A percentile compares a stretch with the other conserved stretches of the same genome.
phyloP scores from a whole-genome alignment of 2,797 vertebrate genomes.

The Silurus lanzhouensis region DNA sequence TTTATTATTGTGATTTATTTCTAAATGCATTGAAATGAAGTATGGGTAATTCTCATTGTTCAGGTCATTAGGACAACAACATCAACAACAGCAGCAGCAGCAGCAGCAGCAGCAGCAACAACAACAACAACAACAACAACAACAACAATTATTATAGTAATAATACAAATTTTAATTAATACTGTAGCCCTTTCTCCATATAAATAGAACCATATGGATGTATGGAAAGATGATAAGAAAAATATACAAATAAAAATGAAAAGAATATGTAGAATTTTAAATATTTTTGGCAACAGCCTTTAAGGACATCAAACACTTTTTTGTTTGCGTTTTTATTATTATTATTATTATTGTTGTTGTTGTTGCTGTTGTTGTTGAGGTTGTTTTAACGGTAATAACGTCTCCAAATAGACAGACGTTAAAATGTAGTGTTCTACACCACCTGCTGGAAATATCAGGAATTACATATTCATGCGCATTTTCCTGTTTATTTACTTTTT shows the following conservation, averaged over 20 bases:
- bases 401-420: too few species aligned
- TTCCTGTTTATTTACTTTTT: not conserved
- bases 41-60: not conserved
- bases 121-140: slow-evolving; percentile 6
- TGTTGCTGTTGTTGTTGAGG: too few species aligned
- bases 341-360: not conserved
- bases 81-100: too few species aligned
- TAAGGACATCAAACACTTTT: not conserved
- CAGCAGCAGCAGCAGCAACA: too few species aligned
- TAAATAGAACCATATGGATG: not conserved
- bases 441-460: not conserved
- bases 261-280: not conserved
- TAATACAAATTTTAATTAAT: not conserved
- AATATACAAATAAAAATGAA: not conserved
- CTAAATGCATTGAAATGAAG: not conserved
- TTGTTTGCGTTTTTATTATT: not conserved
- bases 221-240: not conserved
- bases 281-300: too few species aligned
- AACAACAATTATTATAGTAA: not conserved
- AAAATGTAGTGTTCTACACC: not conserved
- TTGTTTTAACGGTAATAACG: too few species aligned
- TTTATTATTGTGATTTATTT: slow-evolving; percentile 30
- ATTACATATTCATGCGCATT: not conserved
- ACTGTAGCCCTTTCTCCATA: too few species aligned
- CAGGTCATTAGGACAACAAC: not conserved